Evolutionary conservation across 2,888 invertebrate genomes (phyloP).

Genomic region (Drosophila neutralis): DNA sequence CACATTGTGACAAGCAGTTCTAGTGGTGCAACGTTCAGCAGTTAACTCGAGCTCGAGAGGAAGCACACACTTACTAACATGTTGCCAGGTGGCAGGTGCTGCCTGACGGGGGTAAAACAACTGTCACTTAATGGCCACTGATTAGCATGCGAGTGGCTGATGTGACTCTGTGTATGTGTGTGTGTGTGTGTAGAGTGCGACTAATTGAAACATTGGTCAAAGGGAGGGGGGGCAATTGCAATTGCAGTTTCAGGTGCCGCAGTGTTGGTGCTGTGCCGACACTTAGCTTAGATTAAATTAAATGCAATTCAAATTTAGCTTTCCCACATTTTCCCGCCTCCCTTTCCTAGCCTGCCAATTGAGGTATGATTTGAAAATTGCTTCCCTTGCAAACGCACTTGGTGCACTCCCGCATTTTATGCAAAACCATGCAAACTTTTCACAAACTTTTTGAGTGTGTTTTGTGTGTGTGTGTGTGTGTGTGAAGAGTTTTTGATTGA

Average conservation of each 20-base stretch:
- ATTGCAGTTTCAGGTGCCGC: constrained; percentile 5
- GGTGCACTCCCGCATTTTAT: constrained; percentile 5
- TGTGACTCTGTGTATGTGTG: constrained; percentile 9
- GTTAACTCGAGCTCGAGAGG: constrained; percentile 32
- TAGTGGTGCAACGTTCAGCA: constrained; percentile 30
- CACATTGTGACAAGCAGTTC: constrained; percentile 43
- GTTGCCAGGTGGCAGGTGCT: constrained; percentile 57
- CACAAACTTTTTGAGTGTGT: constrained; percentile 32
- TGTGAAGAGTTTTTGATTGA: constrained; percentile 71
- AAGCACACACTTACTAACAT: constrained; percentile 60
- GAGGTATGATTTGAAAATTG: constrained; percentile 37
- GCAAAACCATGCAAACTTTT: constrained; percentile 51
- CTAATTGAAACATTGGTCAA: constrained; percentile 64
- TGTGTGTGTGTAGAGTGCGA: constrained; percentile 11
- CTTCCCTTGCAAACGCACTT: constrained; percentile 39
- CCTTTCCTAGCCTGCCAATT: constrained; percentile 11
- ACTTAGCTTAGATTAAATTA: constrained; percentile 40
- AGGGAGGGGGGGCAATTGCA: not conserved
- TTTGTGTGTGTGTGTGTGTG: constrained; percentile 22
- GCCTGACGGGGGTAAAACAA: constrained; percentile 27
- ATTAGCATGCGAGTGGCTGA: constrained; percentile 61
- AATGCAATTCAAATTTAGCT: constrained; percentile 40
- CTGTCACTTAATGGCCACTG: constrained; percentile 65
- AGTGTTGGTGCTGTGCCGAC: constrained; percentile 31
- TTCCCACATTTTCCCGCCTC: constrained; percentile 6